Evolutionary conservation across 1,140 invertebrate species (phyloP).

Genomic region (Camponotus vicinus): DNA sequence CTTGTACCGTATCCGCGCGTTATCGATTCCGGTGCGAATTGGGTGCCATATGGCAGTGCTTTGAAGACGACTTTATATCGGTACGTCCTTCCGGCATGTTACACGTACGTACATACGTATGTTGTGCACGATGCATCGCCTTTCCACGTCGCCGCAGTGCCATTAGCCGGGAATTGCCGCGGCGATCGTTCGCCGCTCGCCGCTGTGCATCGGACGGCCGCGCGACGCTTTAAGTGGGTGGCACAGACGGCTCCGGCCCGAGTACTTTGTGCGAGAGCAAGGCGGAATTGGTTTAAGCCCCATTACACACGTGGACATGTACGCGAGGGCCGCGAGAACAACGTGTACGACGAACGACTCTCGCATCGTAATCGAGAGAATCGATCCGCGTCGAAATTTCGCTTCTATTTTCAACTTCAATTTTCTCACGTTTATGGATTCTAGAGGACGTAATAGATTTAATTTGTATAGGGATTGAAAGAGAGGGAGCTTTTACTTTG

Average conservation of each 20-base stretch:
- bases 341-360: conserved; percentile 34
- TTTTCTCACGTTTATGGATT: too few species aligned
- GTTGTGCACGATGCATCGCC: conserved; percentile 59
- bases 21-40: conserved; percentile 57
- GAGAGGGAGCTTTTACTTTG: too few species aligned
- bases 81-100: conserved; percentile 39
- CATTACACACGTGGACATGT: conserved; percentile 72
- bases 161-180: conserved; percentile 71
- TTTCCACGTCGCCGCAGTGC: conserved; percentile 71
- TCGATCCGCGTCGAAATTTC: not conserved
- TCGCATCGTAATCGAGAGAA: not conserved
- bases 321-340: conserved; percentile 65
- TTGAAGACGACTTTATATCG: conserved; percentile 58
- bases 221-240: conserved; percentile 76
- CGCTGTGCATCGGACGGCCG: conserved; percentile 63
- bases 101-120: conserved; percentile 48
- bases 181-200: conserved; percentile 64
- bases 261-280: conserved; percentile 74
- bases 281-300: conserved; percentile 75
- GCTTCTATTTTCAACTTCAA: too few species aligned
- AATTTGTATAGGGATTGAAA: too few species aligned
- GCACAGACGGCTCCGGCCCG: conserved; percentile 74
- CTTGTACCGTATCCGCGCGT: conserved; percentile 37
- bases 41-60: conserved; percentile 53
- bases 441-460: too few species aligned